Conservation (phyloP, 2,888 invertebrate genomes). For the Eilema griseolum region DNA sequence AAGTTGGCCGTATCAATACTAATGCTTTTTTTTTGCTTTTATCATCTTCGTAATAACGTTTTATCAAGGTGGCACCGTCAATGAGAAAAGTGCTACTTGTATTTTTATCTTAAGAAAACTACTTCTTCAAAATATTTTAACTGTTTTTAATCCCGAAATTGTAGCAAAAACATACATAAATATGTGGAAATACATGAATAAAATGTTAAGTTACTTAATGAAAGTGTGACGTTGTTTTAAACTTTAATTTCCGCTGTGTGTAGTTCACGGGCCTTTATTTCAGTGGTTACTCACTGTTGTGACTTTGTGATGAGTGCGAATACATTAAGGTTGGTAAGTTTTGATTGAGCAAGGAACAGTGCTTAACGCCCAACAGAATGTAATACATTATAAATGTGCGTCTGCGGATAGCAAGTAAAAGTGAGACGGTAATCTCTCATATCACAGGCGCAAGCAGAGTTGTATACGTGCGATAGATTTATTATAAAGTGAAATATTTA, state of each 20-base stretch:
- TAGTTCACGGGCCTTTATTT: conserved; percentile 50
- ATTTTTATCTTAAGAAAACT: no score
- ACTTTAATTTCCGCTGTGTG: conserved; percentile 56
- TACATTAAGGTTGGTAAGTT: conserved; percentile 4
- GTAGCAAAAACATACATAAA: background rate
- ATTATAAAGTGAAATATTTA: no score
- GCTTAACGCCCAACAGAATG: background rate
- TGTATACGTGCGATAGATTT: background rate
- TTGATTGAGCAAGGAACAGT: conserved; percentile 2
- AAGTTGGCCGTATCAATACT: no score
- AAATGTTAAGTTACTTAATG: conserved; percentile 47
- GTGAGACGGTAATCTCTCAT: background rate
- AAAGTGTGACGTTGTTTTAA: conserved; percentile 45
- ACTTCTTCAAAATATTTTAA: no score
- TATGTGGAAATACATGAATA: background rate
- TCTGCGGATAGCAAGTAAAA: background rate
- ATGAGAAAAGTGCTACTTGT: no score
- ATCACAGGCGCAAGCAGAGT: background rate
- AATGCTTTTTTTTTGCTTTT: no score
- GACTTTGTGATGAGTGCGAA: conserved; percentile 30
- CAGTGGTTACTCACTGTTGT: conserved; percentile 38
- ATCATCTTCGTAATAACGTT: no score
- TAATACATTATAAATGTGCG: background rate
- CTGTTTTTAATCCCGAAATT: no score
- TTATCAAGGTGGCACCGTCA: no score